Conservation (phyloP, 2,888 invertebrate species). For the Torymus tubicola region DNA sequence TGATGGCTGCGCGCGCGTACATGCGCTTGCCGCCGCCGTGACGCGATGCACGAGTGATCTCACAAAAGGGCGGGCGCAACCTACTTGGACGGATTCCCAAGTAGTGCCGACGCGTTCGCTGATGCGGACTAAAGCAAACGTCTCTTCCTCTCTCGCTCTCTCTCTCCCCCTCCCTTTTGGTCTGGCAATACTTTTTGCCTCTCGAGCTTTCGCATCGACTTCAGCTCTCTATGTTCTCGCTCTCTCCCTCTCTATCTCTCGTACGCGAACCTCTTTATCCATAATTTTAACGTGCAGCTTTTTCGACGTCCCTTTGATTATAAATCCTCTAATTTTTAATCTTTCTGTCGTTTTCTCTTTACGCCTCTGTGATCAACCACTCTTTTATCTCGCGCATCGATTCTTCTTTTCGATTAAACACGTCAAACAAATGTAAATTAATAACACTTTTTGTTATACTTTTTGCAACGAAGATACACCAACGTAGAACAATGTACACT, state of each 20-base stretch:
- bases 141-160: constrained; percentile 7
- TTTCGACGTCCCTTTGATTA: constrained; percentile 22
- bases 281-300: constrained; percentile 7
- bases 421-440: too few species aligned
- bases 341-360: too few species aligned
- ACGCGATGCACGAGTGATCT: constrained; percentile 60
- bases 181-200: neutral
- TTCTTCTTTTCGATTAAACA: too few species aligned
- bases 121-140: constrained; percentile 40
- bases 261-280: neutral
- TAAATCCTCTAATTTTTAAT: constrained; percentile 9
- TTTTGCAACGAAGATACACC: too few species aligned
- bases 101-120: constrained; percentile 56
- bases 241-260: neutral
- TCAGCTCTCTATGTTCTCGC: neutral
- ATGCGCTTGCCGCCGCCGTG: neutral
- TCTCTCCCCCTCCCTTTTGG: neutral
- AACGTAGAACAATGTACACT: too few species aligned
- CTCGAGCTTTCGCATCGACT: neutral
- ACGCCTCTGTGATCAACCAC: too few species aligned
- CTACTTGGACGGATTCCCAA: constrained; percentile 70
- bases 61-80: constrained; percentile 63
- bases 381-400: too few species aligned
- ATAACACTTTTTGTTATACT: too few species aligned
- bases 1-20: constrained; percentile 19